Percentiles rank a stretch among this genome's conserved stretches.
Evolutionary conservation across 1,140 invertebrate species (phyloP).

Genomic region (Procambarus clarkii): DNA sequence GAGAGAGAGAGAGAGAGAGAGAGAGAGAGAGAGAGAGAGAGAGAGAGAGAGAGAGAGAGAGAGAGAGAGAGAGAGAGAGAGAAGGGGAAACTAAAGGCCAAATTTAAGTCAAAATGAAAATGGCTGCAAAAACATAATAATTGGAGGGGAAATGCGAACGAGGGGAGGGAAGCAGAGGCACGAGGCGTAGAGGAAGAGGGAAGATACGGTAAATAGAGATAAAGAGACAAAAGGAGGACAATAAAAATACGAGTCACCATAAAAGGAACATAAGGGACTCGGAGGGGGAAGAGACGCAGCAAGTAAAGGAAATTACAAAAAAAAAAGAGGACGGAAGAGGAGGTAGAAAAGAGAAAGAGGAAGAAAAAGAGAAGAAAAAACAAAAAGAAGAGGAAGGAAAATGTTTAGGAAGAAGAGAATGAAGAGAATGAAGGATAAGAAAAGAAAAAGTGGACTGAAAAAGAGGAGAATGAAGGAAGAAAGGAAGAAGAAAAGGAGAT

Average conservation of each 20-base stretch:
- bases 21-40: neutral
- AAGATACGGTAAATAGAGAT: neutral
- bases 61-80: no score
- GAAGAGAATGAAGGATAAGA: no score
- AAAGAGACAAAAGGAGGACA: no score
- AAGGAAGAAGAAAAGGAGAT: neutral
- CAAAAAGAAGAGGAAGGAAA: no score
- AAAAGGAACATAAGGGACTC: neutral
- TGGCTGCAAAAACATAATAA: no score
- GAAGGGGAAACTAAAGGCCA: no score
- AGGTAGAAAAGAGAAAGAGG: neutral
- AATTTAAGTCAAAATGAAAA: no score
- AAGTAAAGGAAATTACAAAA: neutral
- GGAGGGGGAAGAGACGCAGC: neutral
- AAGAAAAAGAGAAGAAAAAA: neutral
- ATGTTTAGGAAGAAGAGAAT: no score
- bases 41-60: no score
- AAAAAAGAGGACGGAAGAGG: neutral
- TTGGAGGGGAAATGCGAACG: no score
- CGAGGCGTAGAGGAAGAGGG: neutral
- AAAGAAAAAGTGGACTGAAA: no score
- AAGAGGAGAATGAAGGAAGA: no score
- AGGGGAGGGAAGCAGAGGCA: neutral
- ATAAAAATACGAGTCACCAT: neutral
- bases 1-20: slow-evolving; percentile 14